Conservation (phyloP, 2,888 invertebrate genomes). For the Diarsia dahlii region DNA sequence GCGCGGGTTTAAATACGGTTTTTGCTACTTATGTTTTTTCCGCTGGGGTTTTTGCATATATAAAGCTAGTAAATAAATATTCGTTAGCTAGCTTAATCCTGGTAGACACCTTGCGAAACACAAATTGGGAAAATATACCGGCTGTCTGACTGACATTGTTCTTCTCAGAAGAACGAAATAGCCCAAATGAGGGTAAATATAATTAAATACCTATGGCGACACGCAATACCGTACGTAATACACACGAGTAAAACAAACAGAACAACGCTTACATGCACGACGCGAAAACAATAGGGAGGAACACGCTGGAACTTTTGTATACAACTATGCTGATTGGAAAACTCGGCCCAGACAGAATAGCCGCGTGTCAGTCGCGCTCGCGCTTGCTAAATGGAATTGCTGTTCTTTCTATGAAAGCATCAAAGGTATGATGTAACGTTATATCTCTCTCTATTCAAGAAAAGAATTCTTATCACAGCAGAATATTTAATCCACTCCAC, state of each 20-base stretch:
- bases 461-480: slow-evolving; percentile 54
- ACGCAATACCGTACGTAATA: slow-evolving; percentile 52
- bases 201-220: slow-evolving; percentile 60
- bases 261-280: slow-evolving; percentile 51
- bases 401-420: slow-evolving; percentile 41
- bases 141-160: slow-evolving; percentile 14
- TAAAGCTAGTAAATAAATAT: slow-evolving; percentile 5
- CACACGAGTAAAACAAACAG: slow-evolving; percentile 52
- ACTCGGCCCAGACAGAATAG: slow-evolving; percentile 67
- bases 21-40: slow-evolving; percentile 18
- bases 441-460: slow-evolving; percentile 18
- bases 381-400: slow-evolving; percentile 50
- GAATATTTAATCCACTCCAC: slow-evolving; percentile 56
- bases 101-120: slow-evolving; percentile 3
- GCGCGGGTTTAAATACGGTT: slow-evolving; percentile 10
- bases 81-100: slow-evolving; percentile 3
- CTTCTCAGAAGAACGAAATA: slow-evolving; percentile 23
- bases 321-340: slow-evolving; percentile 70
- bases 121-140: slow-evolving; percentile 24
- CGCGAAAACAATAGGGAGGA: slow-evolving; percentile 69
- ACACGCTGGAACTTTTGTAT: slow-evolving; percentile 75
- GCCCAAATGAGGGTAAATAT: slow-evolving; percentile 49
- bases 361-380: slow-evolving; percentile 60
- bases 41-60: not conserved
- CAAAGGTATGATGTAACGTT: slow-evolving; percentile 32